Conservation (phyloP, 2,113 vertebrate species). For the Poeciliopsis turrubarensis region DNA sequence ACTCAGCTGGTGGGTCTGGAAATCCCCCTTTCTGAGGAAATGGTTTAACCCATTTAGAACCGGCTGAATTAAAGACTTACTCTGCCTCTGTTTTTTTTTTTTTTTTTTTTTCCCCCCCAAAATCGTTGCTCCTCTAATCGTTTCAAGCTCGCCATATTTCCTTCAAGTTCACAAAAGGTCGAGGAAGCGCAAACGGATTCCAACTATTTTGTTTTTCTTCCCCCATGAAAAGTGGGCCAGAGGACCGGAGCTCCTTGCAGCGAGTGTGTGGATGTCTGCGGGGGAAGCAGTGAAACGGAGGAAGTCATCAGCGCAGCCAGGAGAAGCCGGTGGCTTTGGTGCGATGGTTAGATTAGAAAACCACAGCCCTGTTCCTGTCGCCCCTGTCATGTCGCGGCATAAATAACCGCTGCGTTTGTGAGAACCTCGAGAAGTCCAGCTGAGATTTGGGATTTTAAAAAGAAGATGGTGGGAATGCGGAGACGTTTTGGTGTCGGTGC, state of each 20-base stretch:
- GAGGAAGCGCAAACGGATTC: background rate
- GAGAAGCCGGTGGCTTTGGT: constrained; percentile 46
- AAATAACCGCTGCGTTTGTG: background rate
- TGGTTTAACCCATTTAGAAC: constrained; percentile 61
- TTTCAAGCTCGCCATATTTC: background rate
- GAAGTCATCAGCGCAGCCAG: constrained; percentile 55
- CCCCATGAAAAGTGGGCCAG: background rate
- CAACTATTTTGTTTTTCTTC: background rate
- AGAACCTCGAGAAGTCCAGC: background rate
- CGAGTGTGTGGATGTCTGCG: constrained; percentile 24
- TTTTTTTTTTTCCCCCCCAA: background rate
- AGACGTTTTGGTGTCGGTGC: background rate
- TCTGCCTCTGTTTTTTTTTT: background rate
- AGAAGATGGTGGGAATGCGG: background rate
- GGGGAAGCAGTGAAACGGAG: constrained; percentile 51
- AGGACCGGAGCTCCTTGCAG: background rate
- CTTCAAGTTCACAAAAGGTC: background rate
- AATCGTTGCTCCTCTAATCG: constrained; percentile 9
- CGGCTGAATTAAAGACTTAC: constrained; percentile 7
- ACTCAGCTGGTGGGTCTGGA: constrained; percentile 48
- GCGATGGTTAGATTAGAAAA: constrained; percentile 50
- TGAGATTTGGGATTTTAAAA: background rate
- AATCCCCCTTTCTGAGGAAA: constrained; percentile 67
- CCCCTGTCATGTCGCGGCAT: background rate
- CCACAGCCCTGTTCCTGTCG: constrained; percentile 29